Percentiles rank a stretch among this genome's conserved stretches.
Evolutionary conservation across 2,797 vertebrate genomes (phyloP).

Genomic region (Paratrypauchen microcephalus): DNA sequence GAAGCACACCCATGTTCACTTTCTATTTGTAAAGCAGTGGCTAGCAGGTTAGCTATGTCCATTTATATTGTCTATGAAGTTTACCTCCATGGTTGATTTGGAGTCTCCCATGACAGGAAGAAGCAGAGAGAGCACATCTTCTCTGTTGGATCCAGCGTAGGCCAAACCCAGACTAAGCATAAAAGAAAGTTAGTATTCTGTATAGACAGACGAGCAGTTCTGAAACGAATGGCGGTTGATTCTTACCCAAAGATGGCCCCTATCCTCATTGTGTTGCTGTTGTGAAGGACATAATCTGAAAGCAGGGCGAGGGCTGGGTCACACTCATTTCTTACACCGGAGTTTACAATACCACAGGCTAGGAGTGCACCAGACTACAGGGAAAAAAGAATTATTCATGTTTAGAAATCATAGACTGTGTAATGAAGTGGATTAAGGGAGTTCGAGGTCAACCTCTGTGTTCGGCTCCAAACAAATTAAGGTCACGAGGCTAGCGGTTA

Average conservation of each 20-base stretch:
- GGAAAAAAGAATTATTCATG: not conserved
- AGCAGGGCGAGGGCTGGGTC: constrained; percentile 95
- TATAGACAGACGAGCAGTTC: not conserved
- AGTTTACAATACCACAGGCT: constrained; percentile 97
- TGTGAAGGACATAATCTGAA: constrained; percentile 96
- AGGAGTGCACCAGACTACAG: constrained; percentile 93
- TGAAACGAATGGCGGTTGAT: not conserved
- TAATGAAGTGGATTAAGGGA: too few relatives aligned
- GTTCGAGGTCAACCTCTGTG: too few relatives aligned
- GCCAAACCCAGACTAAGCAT: constrained; percentile 89
- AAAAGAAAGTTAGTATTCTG: not conserved
- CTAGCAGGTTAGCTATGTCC: too few relatives aligned
- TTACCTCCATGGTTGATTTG: constrained; percentile 98
- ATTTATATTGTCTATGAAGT: too few relatives aligned
- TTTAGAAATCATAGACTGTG: too few relatives aligned
- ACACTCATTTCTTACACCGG: constrained; percentile 96
- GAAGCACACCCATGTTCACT: too few relatives aligned
- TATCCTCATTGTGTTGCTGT: constrained; percentile 97
- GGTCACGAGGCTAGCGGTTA: too few relatives aligned
- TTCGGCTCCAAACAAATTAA: too few relatives aligned
- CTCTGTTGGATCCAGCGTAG: constrained; percentile 95
- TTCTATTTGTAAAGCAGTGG: too few relatives aligned
- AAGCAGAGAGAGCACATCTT: constrained; percentile 94
- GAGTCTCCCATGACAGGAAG: constrained; percentile 98
- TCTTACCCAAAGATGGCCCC: constrained; percentile 97